Evolutionary conservation across 2,113 vertebrate species (phyloP).

Genomic region (Sturnus vulgaris): DNA sequence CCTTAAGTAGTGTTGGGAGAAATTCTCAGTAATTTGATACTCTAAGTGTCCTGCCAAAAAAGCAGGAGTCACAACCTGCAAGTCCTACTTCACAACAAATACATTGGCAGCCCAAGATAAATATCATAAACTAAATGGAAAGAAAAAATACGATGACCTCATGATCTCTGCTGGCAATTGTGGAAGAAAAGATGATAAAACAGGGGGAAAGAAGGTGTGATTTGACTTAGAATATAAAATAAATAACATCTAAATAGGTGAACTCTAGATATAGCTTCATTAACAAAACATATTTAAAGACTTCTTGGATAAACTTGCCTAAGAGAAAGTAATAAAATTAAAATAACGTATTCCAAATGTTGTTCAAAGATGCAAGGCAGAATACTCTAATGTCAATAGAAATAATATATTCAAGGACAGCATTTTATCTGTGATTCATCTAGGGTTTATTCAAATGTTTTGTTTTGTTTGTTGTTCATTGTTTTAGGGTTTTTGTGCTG

Average conservation of each 20-base stretch:
- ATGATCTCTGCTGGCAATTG: slow-evolving; percentile 16
- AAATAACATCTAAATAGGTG: background rate
- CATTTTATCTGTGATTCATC: background rate
- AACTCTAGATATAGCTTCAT: background rate
- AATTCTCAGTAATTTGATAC: background rate
- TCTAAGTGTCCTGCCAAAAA: background rate
- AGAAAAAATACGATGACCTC: background rate
- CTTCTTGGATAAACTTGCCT: background rate
- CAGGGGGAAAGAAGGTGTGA: background rate
- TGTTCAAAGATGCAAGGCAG: background rate
- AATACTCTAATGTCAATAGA: background rate
- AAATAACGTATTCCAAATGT: background rate
- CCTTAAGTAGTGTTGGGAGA: background rate
- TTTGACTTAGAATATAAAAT: slow-evolving; percentile 9
- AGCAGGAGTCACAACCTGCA: background rate
- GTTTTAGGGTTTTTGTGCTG: background rate
- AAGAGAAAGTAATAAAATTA: background rate
- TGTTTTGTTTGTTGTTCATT: background rate
- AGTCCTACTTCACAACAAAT: background rate
- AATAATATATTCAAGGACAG: background rate
- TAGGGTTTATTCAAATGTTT: background rate
- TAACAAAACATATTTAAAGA: background rate
- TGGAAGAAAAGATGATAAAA: background rate
- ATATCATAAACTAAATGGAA: background rate
- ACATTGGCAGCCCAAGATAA: background rate